Base-by-base conservation (phyloP, 2,888 invertebrate species). In the Prosapia bicincta region DNA sequence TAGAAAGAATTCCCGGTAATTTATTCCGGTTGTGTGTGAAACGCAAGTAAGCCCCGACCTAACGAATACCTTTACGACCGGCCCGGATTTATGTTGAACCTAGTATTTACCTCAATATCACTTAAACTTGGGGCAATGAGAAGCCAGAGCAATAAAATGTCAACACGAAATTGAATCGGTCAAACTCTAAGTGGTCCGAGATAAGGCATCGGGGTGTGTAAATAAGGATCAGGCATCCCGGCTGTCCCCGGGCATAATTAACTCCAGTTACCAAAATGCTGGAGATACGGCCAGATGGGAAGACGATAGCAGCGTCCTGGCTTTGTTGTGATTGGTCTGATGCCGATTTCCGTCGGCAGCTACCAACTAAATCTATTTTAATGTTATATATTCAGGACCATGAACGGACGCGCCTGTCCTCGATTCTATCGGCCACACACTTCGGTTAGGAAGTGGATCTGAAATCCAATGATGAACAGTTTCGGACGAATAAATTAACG, bases 341-440 rank as follows among this genome's bases (percentile, higher is more conserved):
- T 20, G 54, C 54, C 54, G 54, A 54, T 54, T 54, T 54, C 54
- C 54, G 54, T 54, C 13, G 3, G 13, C 54, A 54, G 54, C 54
- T 54, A 54, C 54, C 54, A 54, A 54, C 54, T 54, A 54, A 54
- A 54, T 54, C 54, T 54, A 54, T 54, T 54, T 54, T 54, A 54
- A 54, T 54, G 54, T 54, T 54, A 54, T 54, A 54, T 54, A 54
- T 54, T 54, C 54, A 54, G 54, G 54, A 54, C 54, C 54, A 54
- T 54, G 20, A 54, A 54, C 54, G 20, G 54, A 20, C 54, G 20
- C 54, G 54, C 54, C 54, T 54, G 54, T 54, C 54, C 54, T 20
- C 54, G 6, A 20, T 54, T 54, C 54, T 1, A 54, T 54, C n/a
- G 54, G 54, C 54, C 54, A 54, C 54, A 54, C 54, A 54, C 54